Conservation (phyloP, 2,797 vertebrate genomes). For the Eulemur mongoz region DNA sequence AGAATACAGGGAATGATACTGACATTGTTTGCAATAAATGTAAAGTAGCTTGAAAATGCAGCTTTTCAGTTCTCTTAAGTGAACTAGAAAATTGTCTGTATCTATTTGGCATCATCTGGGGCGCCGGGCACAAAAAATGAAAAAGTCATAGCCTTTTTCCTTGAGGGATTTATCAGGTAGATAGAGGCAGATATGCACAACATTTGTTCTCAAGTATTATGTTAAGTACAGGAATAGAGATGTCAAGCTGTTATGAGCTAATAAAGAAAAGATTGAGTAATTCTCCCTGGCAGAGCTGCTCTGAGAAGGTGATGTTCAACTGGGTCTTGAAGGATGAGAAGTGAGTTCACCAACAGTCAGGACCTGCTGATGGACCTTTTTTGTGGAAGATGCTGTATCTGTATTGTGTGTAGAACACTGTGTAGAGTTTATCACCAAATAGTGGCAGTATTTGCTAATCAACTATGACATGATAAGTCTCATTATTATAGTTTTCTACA, state of each 20-base stretch:
- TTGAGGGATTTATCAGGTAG: neutral
- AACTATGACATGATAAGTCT: neutral
- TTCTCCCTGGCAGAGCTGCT: neutral
- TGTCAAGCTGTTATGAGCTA: neutral
- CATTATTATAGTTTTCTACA: slow-evolving; percentile 66
- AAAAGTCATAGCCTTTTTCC: neutral
- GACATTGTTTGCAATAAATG: neutral
- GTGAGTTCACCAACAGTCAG: neutral
- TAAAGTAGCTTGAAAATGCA: neutral
- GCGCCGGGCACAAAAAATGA: neutral
- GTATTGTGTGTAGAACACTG: neutral
- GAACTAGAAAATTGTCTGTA: neutral
- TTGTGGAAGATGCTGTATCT: neutral
- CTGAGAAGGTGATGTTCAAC: neutral
- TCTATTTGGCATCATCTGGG: neutral
- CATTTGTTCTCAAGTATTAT: neutral
- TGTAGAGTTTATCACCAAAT: neutral
- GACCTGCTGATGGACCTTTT: neutral
- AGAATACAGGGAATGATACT: neutral
- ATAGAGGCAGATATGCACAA: neutral
- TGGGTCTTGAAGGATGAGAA: neutral
- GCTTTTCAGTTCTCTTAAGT: neutral
- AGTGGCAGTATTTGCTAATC: neutral
- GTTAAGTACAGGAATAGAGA: slow-evolving; percentile 17
- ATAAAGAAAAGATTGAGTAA: neutral